These are phyloP conservation scores for Melinaea menophilus DNA, from an alignment of 2,888 invertebrate species.

Conservation along the genomic window DNA sequence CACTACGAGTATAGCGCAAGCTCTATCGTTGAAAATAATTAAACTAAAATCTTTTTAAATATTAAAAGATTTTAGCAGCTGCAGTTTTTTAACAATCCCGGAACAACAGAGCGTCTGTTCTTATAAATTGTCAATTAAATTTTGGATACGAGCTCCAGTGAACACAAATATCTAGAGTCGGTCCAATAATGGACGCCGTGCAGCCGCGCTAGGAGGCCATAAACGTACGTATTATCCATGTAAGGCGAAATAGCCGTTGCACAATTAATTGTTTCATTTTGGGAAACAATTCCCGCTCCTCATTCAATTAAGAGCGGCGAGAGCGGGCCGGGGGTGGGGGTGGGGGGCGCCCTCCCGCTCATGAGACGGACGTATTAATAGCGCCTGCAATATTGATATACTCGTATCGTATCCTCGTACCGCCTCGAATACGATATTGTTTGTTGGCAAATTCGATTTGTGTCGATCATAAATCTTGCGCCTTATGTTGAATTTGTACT, in stretches of 20 bases:
- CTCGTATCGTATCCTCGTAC: conserved; percentile 73
- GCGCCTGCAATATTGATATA: conserved; percentile 78
- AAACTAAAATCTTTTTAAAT: conserved; percentile 22
- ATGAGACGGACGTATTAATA: conserved; percentile 78
- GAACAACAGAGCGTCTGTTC: conserved; percentile 65
- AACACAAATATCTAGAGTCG: conserved; percentile 77
- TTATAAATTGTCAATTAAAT: conserved; percentile 76
- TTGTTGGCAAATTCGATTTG: conserved; percentile 78
- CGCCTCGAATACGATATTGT: conserved; percentile 76
- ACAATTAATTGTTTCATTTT: conserved; percentile 79
- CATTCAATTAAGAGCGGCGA: conserved; percentile 79
- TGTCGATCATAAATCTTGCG: conserved; percentile 78
- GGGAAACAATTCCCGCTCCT: conserved; percentile 79
- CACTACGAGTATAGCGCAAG: conserved; percentile 47
- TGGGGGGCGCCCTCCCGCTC: conserved; percentile 51
- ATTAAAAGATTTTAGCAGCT: conserved; percentile 59
- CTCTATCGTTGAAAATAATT: conserved; percentile 48
- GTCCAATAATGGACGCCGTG: conserved; percentile 76
- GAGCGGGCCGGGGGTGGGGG: conserved; percentile 55
- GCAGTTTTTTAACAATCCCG: conserved; percentile 53
- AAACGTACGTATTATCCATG: conserved; percentile 79
- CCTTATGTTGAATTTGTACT: conserved; percentile 73
- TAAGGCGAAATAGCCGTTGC: conserved; percentile 79
- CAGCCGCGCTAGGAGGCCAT: conserved; percentile 78
- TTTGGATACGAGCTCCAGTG: conserved; percentile 75